Conservation (phyloP, 2,888 invertebrate genomes). For the Gasteruption jaculator region DNA sequence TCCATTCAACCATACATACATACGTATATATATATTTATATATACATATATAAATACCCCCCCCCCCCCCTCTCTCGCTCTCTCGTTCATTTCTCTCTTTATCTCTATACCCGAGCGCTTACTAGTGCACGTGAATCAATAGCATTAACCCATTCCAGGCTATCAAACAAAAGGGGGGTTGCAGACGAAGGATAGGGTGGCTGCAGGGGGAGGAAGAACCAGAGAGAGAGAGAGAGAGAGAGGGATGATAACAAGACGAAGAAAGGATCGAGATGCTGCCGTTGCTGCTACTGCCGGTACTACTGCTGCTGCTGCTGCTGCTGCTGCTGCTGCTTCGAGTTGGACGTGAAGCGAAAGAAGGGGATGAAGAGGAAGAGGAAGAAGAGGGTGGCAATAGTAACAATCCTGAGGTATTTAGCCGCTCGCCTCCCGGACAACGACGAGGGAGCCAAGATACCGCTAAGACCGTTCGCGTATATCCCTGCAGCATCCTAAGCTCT, state of each 20-base stretch:
- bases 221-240: slow-evolving; percentile 14
- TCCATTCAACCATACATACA: no score
- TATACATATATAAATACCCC: no score
- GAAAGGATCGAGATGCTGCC: no score
- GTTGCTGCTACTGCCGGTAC: no score
- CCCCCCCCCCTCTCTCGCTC: slow-evolving; percentile 8
- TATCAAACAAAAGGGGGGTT: slow-evolving; percentile 47
- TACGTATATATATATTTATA: no score
- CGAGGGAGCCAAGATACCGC: slow-evolving; percentile 48
- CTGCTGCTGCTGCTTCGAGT: slow-evolving; percentile 4
- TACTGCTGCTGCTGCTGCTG: no score
- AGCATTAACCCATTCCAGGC: slow-evolving; percentile 52
- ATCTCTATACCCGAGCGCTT: slow-evolving; percentile 15
- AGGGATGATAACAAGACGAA: slow-evolving; percentile 16
- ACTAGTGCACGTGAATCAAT: slow-evolving; percentile 51
- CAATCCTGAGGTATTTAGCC: slow-evolving; percentile 53
- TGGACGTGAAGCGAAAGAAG: slow-evolving; percentile 25
- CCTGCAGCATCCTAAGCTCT: slow-evolving; percentile 43
- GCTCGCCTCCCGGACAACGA: slow-evolving; percentile 40
- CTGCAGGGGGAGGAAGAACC: slow-evolving; percentile 16
- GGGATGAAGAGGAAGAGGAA: slow-evolving; percentile 27
- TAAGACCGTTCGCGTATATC: slow-evolving; percentile 46
- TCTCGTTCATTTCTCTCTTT: slow-evolving; percentile 14
- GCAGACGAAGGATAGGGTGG: slow-evolving; percentile 24
- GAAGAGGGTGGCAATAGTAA: slow-evolving; percentile 47